Percentiles rank a stretch among this genome's conserved stretches.
phyloP scores from a whole-genome alignment of 1,140 invertebrate genomes.

The Drosophila quadrilineata region DNA sequence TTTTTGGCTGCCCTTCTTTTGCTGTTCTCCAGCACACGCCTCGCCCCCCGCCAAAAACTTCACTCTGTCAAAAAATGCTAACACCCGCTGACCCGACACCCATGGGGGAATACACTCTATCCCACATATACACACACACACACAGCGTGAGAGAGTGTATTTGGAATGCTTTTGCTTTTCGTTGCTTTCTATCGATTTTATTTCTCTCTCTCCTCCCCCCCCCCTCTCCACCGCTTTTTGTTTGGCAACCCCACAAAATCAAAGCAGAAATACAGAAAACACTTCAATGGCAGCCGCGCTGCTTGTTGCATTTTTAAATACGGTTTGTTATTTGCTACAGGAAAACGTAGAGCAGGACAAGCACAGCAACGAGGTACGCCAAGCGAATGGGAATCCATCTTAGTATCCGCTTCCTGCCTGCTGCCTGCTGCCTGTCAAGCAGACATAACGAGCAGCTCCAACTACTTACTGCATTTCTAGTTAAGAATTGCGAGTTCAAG shows the following conservation, averaged over 20 bases:
- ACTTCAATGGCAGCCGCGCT: slow-evolving; percentile 29
- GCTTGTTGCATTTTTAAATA: slow-evolving; percentile 77
- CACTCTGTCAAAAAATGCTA: no score
- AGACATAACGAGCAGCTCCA: no score
- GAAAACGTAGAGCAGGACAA: not conserved
- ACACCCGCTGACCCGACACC: not conserved
- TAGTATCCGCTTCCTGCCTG: no score
- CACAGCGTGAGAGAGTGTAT: no score
- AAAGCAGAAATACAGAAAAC: slow-evolving; percentile 21
- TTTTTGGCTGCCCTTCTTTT: slow-evolving; percentile 59
- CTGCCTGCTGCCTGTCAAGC: no score
- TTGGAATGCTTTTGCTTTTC: slow-evolving; percentile 30
- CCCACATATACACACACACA: no score
- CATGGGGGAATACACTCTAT: no score
- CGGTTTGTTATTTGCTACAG: not conserved
- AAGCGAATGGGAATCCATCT: slow-evolving; percentile 1
- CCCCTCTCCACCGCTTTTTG: slow-evolving; percentile 10
- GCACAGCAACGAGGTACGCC: not conserved
- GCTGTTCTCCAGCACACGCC: not conserved
- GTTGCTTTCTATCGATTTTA: slow-evolving; percentile 54
- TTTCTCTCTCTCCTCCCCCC: slow-evolving; percentile 10
- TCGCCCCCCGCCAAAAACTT: not conserved
- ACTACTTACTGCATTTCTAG: no score
- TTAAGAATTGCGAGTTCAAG: no score
- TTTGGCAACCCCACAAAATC: no score